Conservation (phyloP, 2,888 invertebrate genomes). For the Globia sparganii region DNA sequence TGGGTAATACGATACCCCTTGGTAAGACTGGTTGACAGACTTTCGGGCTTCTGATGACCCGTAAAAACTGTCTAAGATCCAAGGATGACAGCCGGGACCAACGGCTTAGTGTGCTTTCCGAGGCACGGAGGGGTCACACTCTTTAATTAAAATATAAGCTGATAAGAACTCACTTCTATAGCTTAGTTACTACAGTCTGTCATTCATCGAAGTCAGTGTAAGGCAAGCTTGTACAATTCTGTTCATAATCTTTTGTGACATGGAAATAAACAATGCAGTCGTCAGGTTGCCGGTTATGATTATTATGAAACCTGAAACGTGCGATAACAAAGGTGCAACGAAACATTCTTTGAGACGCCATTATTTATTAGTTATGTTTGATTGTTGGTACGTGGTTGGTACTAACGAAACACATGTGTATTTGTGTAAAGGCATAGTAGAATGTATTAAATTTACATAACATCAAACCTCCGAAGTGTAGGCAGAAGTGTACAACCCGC, state of each 20-base stretch:
- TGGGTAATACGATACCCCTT: background rate
- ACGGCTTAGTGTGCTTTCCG: background rate
- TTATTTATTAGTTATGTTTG: slow-evolving; percentile 9
- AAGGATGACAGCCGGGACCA: background rate
- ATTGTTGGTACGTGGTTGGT: background rate
- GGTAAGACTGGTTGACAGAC: background rate
- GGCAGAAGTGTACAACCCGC: background rate
- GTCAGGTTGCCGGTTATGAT: slow-evolving; percentile 34
- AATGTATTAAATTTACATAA: background rate
- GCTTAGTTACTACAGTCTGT: background rate
- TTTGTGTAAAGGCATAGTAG: background rate
- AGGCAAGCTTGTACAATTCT: background rate
- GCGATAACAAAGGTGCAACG: slow-evolving; percentile 46
- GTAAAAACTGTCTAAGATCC: background rate
- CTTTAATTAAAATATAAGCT: background rate
- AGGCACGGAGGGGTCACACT: background rate
- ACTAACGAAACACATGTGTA: background rate
- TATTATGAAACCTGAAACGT: slow-evolving; percentile 49
- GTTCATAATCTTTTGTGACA: slow-evolving; percentile 1
- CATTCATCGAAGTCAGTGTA: background rate
- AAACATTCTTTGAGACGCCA: slow-evolving; percentile 22
- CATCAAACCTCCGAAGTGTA: background rate
- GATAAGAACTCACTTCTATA: background rate
- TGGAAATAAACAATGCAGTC: slow-evolving; percentile 25
- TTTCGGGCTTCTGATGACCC: background rate